phyloP scores from a whole-genome alignment of 2,113 vertebrate species.

The Psittacula cyanocephala region DNA sequence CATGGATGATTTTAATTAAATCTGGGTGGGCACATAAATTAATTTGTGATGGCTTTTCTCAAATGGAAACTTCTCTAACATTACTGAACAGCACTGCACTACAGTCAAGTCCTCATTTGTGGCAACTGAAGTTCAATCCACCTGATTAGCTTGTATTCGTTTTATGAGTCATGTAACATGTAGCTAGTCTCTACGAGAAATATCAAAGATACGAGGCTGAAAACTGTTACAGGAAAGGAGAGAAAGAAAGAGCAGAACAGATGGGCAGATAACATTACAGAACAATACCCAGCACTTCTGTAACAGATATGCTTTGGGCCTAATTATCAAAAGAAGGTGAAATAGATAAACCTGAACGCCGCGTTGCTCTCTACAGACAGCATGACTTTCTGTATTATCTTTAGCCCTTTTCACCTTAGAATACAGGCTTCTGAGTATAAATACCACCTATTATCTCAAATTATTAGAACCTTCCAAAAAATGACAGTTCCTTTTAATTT shows the following conservation, averaged over 20 bases:
- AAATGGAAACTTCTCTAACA: constrained; percentile 7
- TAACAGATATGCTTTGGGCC: neutral
- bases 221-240: neutral
- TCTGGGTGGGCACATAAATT: constrained; percentile 51
- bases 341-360: neutral
- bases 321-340: neutral
- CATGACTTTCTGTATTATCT: neutral
- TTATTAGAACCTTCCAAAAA: neutral
- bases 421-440: neutral
- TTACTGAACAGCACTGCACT: neutral
- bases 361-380: neutral
- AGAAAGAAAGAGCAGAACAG: neutral
- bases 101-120: neutral
- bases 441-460: neutral
- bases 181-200: neutral
- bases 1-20: constrained; percentile 71
- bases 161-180: neutral
- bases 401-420: neutral
- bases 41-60: neutral
- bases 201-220: neutral
- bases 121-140: neutral
- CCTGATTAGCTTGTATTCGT: neutral
- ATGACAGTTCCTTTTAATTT: neutral
- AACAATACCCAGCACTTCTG: neutral
- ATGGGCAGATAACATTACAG: neutral